A percentile compares a stretch with the other conserved stretches of the same genome.
Conservation (phyloP, 2,797 vertebrate genomes). For the Acanthurus lineatus region DNA sequence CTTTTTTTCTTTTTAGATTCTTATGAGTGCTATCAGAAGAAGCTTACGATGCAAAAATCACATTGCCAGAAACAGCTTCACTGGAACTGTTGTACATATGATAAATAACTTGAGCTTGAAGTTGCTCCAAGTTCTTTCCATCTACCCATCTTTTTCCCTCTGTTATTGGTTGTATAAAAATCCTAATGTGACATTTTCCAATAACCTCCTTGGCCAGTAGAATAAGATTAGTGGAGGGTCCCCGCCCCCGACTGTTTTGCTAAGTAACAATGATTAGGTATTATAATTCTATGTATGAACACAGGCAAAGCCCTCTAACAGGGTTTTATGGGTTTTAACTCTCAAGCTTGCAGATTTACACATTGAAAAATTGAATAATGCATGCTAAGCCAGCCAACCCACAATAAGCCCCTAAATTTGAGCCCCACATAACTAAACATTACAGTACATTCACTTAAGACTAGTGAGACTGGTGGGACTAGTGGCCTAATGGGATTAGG, state of each 20-base stretch:
- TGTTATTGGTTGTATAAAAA: not conserved
- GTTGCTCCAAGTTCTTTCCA: too few relatives aligned
- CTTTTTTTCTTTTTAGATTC: too few relatives aligned
- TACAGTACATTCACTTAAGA: constrained; percentile 43
- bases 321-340: constrained; percentile 67
- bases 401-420: constrained; percentile 59
- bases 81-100: too few relatives aligned
- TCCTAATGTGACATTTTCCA: not conserved
- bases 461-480: constrained; percentile 13
- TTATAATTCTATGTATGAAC: constrained; percentile 54
- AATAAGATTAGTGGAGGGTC: constrained; percentile 3
- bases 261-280: constrained; percentile 54
- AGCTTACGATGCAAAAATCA: too few relatives aligned
- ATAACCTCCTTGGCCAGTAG: constrained; percentile 3
- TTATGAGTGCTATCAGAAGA: too few relatives aligned
- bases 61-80: too few relatives aligned
- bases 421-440: constrained; percentile 58
- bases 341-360: constrained; percentile 53
- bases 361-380: constrained; percentile 66
- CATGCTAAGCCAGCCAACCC: constrained; percentile 65
- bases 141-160: not conserved
- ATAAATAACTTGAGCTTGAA: too few relatives aligned
- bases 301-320: constrained; percentile 43
- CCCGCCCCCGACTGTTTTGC: constrained; percentile 20
- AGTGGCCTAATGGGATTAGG: constrained; percentile 50